Evolutionary conservation across 2,888 invertebrate species (phyloP).

Genomic region (Aproaerema taeniolella): DNA sequence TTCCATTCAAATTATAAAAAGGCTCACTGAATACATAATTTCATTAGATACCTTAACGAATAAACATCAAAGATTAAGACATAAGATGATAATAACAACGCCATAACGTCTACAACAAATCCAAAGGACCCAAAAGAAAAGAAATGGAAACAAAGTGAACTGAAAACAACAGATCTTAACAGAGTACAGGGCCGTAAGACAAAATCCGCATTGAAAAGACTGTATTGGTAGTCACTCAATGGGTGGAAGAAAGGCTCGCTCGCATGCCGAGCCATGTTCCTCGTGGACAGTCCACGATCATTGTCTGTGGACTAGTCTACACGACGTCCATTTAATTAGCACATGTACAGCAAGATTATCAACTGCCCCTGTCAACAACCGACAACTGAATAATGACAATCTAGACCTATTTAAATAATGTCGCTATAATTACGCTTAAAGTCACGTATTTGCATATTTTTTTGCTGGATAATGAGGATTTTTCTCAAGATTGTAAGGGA

Average conservation of each 20-base stretch:
- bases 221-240: conserved; percentile 63
- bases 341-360: conserved; percentile 68
- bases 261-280: conserved; percentile 44
- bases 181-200: conserved; percentile 45
- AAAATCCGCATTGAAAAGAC: conserved; percentile 55
- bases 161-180: too few species aligned
- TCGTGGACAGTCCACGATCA: conserved; percentile 60
- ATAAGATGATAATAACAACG: too few species aligned
- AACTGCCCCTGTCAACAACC: conserved; percentile 46
- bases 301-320: conserved; percentile 61
- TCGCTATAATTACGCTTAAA: conserved; percentile 10
- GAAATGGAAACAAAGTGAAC: too few species aligned
- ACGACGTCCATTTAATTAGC: conserved; percentile 70
- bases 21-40: too few species aligned
- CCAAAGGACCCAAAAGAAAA: too few species aligned
- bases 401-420: conserved; percentile 21
- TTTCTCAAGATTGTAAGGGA: conserved; percentile 2
- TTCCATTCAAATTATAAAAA: too few species aligned
- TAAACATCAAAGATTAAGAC: too few species aligned
- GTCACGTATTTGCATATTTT: conserved; percentile 10
- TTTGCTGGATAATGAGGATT: conserved; percentile 8
- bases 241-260: conserved; percentile 49
- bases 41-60: too few species aligned
- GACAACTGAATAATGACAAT: conserved; percentile 66
- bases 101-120: too few species aligned